Evolutionary conservation across 2,888 invertebrate species (phyloP).

Genomic region (Baccha elongata): DNA sequence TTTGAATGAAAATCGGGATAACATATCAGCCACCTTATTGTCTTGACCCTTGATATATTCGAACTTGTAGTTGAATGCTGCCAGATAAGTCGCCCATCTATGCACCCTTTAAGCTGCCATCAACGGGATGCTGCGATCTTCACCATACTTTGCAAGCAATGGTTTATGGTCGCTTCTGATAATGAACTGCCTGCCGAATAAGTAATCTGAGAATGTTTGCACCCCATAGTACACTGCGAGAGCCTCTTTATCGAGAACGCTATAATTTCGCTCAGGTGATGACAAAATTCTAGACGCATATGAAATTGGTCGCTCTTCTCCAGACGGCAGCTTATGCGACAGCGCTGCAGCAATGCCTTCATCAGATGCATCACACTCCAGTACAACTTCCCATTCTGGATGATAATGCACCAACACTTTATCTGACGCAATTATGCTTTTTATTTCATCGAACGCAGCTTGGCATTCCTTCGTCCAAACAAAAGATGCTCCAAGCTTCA

Average conservation of each 20-base stretch:
- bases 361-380: conserved; percentile 21
- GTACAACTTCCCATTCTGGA: conserved; percentile 11
- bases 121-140: too few species aligned
- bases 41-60: conserved; percentile 13
- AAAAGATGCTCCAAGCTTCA: not conserved
- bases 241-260: conserved; percentile 12
- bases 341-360: conserved; percentile 9
- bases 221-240: conserved; percentile 14
- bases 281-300: conserved; percentile 5
- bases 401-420: conserved; percentile 14
- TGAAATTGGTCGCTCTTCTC: conserved; percentile 12
- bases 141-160: too few species aligned
- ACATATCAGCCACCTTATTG: conserved; percentile 8
- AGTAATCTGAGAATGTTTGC: not conserved
- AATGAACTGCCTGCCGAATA: conserved; percentile 5
- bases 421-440: not conserved
- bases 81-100: too few species aligned
- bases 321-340: conserved; percentile 14
- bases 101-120: too few species aligned
- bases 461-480: conserved; percentile 12
- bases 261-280: not conserved
- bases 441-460: not conserved
- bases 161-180: conserved; percentile 17
- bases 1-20: not conserved
- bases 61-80: too few species aligned